Evolutionary conservation across 2,113 vertebrate species (phyloP), one percentile per base, ranked within the genome.

Genomic region (Axis porcinus): DNA sequence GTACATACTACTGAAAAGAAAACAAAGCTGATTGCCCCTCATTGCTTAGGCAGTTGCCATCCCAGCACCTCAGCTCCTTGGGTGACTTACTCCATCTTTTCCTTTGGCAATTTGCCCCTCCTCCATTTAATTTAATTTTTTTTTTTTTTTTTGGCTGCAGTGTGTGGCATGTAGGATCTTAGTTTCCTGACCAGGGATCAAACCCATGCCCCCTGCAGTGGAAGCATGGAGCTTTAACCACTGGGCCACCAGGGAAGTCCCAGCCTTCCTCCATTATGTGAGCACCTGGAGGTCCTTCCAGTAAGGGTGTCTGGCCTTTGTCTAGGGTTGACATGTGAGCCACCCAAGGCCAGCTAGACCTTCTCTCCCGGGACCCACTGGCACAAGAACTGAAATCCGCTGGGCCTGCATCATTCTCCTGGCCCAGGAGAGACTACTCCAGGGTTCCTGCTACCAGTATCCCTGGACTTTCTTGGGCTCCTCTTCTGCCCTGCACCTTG

Each of bases 351-450:
- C 25, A 40, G 43, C 33, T 21, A 40, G 47, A 2, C 40, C 13
- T 45, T 43, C 45, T 57, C 60, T 70, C 60, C 57, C 81, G 54
- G 33, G 79, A 43, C 16, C 17, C n/a, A 12, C 2, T 1, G 40
- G 45, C 74, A 28, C 2, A 13, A 11, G 25, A 70, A 7, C 14
- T 1, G 17, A 50, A 86, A 70, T 50, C 52, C 86, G 5, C 1
- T 1, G 6, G 82, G n/a, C 33, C 79, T 8, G 15, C 2, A 5
- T 23, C 25, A 3, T 21, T 14, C 28, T 27, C 3, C 15, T 16
- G 36, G 27, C 23, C 58, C 21, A 30, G 55, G 36, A 47, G 19
- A n/a, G 27, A 76, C 45, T 21, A 9, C 30, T n/a, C 7, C 1
- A n/a, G 33, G 52, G 36, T 23, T 67, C 81, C 57, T 45, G 47